A percentile compares a stretch with the other conserved stretches of the same genome.
phyloP scores from a whole-genome alignment of 1,140 invertebrate genomes.

The Sarcophaga bullata region DNA sequence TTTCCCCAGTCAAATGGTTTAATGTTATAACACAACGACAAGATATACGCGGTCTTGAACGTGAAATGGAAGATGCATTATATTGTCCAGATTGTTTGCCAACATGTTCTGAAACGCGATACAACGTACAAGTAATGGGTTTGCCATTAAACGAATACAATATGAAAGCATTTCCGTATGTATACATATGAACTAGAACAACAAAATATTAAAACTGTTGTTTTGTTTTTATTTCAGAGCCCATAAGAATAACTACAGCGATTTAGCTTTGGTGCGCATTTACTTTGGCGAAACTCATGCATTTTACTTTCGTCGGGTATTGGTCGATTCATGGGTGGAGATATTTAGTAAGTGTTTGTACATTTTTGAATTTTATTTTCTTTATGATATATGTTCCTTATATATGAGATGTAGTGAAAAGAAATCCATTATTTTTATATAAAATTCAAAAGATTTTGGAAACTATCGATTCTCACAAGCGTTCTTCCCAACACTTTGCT shows the following conservation, averaged over 20 bases:
- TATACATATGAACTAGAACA: constrained; percentile 43
- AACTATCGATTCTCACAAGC: too few species aligned
- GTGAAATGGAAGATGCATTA: constrained; percentile 62
- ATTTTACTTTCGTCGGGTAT: constrained; percentile 24
- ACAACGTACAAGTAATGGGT: neutral
- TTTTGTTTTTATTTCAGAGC: constrained; percentile 2
- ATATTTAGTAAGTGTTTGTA: constrained; percentile 40
- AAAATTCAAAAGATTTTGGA: too few species aligned
- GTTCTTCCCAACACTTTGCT: too few species aligned
- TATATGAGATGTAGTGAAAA: too few species aligned
- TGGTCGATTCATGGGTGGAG: constrained; percentile 43
- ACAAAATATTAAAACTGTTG: constrained; percentile 36
- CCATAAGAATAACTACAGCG: constrained; percentile 40
- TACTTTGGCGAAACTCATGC: constrained; percentile 50
- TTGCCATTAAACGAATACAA: constrained; percentile 42
- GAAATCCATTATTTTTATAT: too few species aligned
- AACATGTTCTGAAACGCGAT: constrained; percentile 51
- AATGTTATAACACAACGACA: constrained; percentile 61
- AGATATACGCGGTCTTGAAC: constrained; percentile 56
- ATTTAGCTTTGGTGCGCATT: constrained; percentile 56
- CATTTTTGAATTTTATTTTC: neutral
- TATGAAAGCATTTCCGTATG: constrained; percentile 56
- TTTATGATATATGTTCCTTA: too few species aligned
- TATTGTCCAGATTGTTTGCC: constrained; percentile 61
- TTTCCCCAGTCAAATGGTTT: constrained; percentile 59